phyloP scores from a whole-genome alignment of 2,113 vertebrate genomes.

The Hemibagrus wyckioides region DNA sequence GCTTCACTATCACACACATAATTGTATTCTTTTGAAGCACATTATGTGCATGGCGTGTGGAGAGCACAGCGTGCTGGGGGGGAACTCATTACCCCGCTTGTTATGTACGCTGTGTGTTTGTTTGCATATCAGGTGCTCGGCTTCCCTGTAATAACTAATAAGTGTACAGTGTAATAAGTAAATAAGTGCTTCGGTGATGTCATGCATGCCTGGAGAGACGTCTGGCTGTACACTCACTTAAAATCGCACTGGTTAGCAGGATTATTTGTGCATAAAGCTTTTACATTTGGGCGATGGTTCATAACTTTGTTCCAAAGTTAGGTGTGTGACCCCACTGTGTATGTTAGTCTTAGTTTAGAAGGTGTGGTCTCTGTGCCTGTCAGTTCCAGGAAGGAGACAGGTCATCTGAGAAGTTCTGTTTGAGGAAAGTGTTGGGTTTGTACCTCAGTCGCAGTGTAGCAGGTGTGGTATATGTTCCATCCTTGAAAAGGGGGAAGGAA shows the following conservation, averaged over 20 bases:
- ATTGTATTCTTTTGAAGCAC: conserved; percentile 58
- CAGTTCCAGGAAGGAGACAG: not conserved
- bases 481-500: not conserved
- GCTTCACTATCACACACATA: conserved; percentile 43
- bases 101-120: conserved; percentile 52
- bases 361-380: not conserved
- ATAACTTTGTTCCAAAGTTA: not conserved
- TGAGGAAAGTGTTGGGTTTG: not conserved
- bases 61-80: conserved; percentile 25
- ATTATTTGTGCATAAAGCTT: not conserved
- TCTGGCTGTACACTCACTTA: not conserved
- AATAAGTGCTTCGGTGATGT: conserved; percentile 16
- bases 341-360: not conserved
- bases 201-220: conserved; percentile 29
- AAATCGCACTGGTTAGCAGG: conserved; percentile 28
- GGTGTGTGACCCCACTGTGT: too few relatives aligned
- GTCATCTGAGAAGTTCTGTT: not conserved
- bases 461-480: not conserved
- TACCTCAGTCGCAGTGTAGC: not conserved
- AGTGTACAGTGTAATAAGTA: conserved; percentile 16
- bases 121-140: conserved; percentile 46
- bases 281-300: not conserved
- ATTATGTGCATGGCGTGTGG: conserved; percentile 42
- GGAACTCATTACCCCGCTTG: conserved; percentile 53
- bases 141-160: conserved; percentile 13